Evolutionary conservation across 1,140 invertebrate species (phyloP), one percentile per base, ranked within the genome.

Genomic region (Caenorhabditis remanei): DNA sequence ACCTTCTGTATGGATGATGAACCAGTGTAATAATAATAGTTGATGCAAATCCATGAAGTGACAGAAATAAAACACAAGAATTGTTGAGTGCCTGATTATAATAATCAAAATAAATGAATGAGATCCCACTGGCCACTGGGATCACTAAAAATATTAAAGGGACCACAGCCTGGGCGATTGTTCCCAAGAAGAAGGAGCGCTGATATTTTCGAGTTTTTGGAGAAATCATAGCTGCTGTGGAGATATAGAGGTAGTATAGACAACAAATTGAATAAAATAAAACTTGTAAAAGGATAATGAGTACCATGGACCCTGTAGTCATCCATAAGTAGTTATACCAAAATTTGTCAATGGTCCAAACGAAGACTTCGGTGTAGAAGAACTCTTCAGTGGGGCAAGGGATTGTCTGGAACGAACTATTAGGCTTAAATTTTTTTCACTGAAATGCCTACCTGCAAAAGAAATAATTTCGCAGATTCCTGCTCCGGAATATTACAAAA

Each of bases 301-400:
- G 9, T 24, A 79, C 71, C 3, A 79, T 32, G 0, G 41, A 14
- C 7, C 71, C 71, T 2, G 71, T 79, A 9, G 46, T 24, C 46
- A 79, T 79, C 71, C 71, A 79, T 2, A 79, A 46, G 24, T 79
- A 79, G 13, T 79, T 79, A 13, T 32, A 50, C 71, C 71, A 79
- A n/a, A 79, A 79, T 14, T 79, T 79, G 4, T 79, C 71, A 14
- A 53, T 79, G 3, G 71, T n/a, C 71, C 71, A 79, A 32, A 79
- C 46, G 4, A 79, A 79, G 2, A 79, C 71, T 32, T 79, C 71
- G 4, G 71, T 19, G 71, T 79, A 79, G 46, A 79, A 79, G n/a
- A 79, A 79, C 40, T 79, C 71, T n/a, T 79, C 46, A n/a, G 71
- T 79, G 11, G 71, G 71, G 40, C 71, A 79, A 53, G 71, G 71